Evolutionary conservation across 2,888 invertebrate genomes (phyloP).

Genomic region (Agriotes lineatus): DNA sequence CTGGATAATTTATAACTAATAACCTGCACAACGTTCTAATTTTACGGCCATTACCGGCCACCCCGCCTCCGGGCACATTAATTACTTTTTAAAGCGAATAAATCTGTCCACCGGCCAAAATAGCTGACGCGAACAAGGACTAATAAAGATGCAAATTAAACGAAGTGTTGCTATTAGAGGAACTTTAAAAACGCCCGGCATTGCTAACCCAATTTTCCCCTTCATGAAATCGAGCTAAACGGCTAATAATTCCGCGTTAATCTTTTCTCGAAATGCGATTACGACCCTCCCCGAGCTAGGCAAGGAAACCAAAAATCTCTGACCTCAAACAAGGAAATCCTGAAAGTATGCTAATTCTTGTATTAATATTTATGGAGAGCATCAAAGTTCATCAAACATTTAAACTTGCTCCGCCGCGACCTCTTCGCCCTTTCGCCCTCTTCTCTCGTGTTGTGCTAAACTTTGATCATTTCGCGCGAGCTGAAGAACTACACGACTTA

Average conservation of each 20-base stretch:
- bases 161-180: neutral
- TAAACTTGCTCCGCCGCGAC: neutral
- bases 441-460: neutral
- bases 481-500: neutral
- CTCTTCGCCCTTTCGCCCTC: neutral
- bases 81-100: constrained; percentile 16
- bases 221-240: neutral
- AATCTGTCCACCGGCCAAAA: neutral
- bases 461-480: neutral
- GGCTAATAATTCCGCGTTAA: neutral
- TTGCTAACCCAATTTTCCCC: too few species aligned
- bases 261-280: neutral
- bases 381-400: constrained; percentile 16
- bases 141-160: constrained; percentile 16
- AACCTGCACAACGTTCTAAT: constrained; percentile 9
- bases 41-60: constrained; percentile 13
- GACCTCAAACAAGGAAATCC: constrained; percentile 7
- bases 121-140: constrained; percentile 3
- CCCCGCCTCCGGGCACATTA: constrained; percentile 1
- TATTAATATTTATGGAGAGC: constrained; percentile 16
- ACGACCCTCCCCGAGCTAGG: neutral
- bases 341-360: constrained; percentile 13
- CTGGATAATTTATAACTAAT: constrained; percentile 12
- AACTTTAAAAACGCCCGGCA: too few species aligned
- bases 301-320: neutral